phyloP scores from a whole-genome alignment of 2,797 vertebrate genomes.

The Microctenopoma stevenorrisi region DNA sequence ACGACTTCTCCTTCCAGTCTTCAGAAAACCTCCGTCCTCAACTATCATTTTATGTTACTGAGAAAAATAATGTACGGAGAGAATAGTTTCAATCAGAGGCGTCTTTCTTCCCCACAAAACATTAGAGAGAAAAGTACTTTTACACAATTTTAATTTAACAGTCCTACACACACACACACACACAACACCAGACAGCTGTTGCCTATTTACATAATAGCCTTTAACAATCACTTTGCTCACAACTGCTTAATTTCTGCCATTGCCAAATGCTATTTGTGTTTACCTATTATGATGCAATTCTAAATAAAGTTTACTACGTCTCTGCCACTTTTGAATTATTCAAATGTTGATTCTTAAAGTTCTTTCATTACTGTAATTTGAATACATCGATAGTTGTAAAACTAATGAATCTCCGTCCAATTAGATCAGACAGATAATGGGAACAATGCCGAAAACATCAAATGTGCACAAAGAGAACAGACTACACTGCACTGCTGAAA shows the following conservation, averaged over 20 bases:
- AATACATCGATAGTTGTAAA: not conserved
- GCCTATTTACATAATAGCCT: conserved; percentile 15
- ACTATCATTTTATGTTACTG: conserved; percentile 37
- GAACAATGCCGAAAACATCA: not conserved
- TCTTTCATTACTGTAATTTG: not conserved
- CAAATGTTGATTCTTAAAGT: not conserved
- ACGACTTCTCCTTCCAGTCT: conserved; percentile 44
- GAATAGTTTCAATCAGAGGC: conserved; percentile 34
- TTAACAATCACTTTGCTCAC: conserved; percentile 9
- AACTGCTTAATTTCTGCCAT: not conserved
- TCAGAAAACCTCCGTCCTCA: conserved; percentile 16
- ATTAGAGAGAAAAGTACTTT: not conserved
- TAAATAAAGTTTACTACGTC: not conserved
- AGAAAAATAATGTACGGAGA: conserved; percentile 26
- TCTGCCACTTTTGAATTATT: not conserved
- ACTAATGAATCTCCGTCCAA: not conserved
- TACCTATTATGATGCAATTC: not conserved
- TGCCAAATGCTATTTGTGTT: conserved; percentile 1
- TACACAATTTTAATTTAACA: conserved; percentile 11
- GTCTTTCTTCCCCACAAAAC: conserved; percentile 17
- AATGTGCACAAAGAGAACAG: not conserved
- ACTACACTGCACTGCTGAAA: too few species aligned
- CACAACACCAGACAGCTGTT: conserved; percentile 1
- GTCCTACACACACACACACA: not conserved
- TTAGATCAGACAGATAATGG: not conserved